Percentiles rank a stretch among this genome's conserved stretches.
Conservation (phyloP, 2,888 invertebrate genomes). For the Galeopsomyia nigrocyanea region DNA sequence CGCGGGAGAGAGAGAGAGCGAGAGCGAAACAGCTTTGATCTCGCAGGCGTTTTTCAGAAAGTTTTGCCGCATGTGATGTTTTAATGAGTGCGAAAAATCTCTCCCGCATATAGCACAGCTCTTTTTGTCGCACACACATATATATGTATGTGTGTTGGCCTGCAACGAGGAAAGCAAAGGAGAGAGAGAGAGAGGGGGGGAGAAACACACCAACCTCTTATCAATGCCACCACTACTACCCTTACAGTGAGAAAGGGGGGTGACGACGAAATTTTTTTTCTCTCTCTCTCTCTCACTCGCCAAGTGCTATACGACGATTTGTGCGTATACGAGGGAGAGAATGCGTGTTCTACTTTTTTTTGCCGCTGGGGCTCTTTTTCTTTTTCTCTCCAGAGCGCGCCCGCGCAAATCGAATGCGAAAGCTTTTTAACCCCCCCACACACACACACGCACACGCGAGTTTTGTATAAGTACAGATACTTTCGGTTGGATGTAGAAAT, state of each 20-base stretch:
- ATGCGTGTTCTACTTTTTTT: slow-evolving; percentile 9
- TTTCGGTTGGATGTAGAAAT: too few relatives aligned
- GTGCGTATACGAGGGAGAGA: background rate
- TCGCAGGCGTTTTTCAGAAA: too few relatives aligned
- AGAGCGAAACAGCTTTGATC: too few relatives aligned
- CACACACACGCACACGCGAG: too few relatives aligned
- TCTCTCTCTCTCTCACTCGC: background rate
- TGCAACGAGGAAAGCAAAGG: too few relatives aligned
- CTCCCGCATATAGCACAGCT: background rate
- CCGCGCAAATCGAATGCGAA: slow-evolving; percentile 24
- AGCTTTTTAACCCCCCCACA: too few relatives aligned
- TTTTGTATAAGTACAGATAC: too few relatives aligned
- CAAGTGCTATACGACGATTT: background rate
- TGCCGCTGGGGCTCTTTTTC: background rate
- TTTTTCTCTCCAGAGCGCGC: background rate
- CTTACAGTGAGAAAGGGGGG: background rate
- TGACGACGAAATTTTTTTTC: slow-evolving; percentile 9
- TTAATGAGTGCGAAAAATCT: slow-evolving; percentile 37
- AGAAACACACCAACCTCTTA: too few relatives aligned
- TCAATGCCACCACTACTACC: background rate
- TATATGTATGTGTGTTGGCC: too few relatives aligned
- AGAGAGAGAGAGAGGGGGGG: too few relatives aligned
- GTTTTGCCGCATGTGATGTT: slow-evolving; percentile 32
- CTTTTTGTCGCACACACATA: too few relatives aligned
- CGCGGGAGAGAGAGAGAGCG: too few relatives aligned